phyloP scores from a whole-genome alignment of 2,113 vertebrate species.

The Conger conger region DNA sequence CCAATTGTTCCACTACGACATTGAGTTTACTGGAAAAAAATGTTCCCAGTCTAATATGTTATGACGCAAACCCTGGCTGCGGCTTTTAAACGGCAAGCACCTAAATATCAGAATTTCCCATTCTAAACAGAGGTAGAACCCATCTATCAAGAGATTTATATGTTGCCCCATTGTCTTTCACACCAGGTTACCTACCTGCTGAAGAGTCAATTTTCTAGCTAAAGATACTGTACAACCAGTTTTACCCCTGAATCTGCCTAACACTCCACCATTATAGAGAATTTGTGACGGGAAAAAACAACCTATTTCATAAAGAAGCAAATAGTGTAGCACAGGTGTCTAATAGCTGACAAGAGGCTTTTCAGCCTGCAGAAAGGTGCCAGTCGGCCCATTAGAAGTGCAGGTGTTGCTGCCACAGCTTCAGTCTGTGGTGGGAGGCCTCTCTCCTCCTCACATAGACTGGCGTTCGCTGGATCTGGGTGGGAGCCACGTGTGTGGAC shows the following conservation, averaged over 20 bases:
- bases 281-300: neutral
- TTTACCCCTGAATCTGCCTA: neutral
- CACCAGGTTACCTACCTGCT: neutral
- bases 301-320: neutral
- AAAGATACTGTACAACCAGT: neutral
- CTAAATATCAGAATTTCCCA: neutral
- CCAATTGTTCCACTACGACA: neutral
- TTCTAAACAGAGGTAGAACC: neutral
- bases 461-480: neutral
- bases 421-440: constrained; percentile 16
- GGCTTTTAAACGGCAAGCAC: neutral
- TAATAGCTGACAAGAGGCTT: constrained; percentile 50
- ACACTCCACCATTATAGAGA: neutral
- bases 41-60: neutral
- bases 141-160: neutral
- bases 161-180: neutral
- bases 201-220: neutral
- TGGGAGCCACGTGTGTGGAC: neutral
- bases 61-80: neutral
- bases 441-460: neutral
- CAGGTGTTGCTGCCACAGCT: constrained; percentile 38
- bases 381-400: constrained; percentile 40
- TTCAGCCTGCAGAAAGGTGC: constrained; percentile 24
- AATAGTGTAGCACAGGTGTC: constrained; percentile 42
- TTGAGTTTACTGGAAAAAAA: neutral